Evolutionary conservation across 2,113 vertebrate genomes (phyloP), one percentile per base, ranked within the genome.

Genomic region (Carassius gibelio): DNA sequence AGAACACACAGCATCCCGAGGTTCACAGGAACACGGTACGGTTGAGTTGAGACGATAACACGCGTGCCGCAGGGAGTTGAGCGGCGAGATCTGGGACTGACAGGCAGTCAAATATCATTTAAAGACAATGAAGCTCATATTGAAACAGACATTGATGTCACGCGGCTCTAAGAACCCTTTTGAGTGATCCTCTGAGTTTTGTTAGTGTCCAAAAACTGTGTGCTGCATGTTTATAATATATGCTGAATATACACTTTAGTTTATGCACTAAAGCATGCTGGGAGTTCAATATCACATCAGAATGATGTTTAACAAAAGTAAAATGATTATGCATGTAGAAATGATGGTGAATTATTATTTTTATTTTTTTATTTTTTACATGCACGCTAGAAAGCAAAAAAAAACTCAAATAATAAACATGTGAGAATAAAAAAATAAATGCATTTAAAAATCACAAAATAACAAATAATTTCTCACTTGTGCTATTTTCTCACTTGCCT

Each of bases 21-120:
- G 75, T 82, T 86, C 83, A 82, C 59, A 87, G 87, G 86, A 85
- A 87, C 10, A 26, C 5, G 55, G 89, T 88, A 88, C 83, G 89
- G 92, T 92, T 89, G 84, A 87, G 50, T 13, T 34, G 17, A 55
- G 75, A 38, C 17, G 36, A 30, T 69, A 36, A 69, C 23, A 79
- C 5, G 1, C 89, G 87, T 89, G 90, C 86, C 0, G 75, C 87
- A 88, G 88, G 91, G 82, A 13, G 30, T 4, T 8, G 8, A 61
- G 19, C 57, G 7, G 0, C 8, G 57, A 23, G 50, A 76, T 68
- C 36, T 9, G 55, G 11, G 66, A 38, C 30, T 68, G 30, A 36
- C 14, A 34, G 64, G 34, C 66, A 64, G 23, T 14, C 23, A 26
- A 26, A 64, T 13, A 5, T 26, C 23, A 1, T 64, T 64, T 64